A percentile compares a stretch with the other conserved stretches of the same genome.
phyloP scores from a whole-genome alignment of 2,113 vertebrate species.

The Lepus timidus region DNA sequence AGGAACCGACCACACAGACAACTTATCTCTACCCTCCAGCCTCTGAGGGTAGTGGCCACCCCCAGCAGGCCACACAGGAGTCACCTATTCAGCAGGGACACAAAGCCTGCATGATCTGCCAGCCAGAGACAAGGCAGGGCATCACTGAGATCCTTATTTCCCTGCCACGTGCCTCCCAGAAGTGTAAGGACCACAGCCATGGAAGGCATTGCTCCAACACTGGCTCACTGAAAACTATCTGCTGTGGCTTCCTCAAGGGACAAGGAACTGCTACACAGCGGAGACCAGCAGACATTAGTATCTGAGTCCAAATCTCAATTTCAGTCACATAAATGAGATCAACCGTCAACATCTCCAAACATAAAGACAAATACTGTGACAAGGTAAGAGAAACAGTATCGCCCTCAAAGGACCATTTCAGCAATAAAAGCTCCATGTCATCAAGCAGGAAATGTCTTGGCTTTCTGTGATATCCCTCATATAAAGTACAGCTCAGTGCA shows the following conservation, averaged over 20 bases:
- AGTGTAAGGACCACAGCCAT: too few species aligned
- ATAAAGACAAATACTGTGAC: background rate
- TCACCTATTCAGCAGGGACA: background rate
- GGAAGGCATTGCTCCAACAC: background rate
- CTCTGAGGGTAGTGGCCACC: background rate
- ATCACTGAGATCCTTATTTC: background rate
- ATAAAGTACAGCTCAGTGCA: constrained; percentile 19
- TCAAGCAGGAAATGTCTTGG: background rate
- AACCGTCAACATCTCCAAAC: background rate
- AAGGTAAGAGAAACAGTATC: constrained; percentile 7
- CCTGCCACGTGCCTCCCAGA: background rate
- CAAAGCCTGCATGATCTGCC: background rate
- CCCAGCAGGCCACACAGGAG: too few species aligned
- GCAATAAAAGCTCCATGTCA: constrained; percentile 21
- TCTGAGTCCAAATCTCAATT: constrained; percentile 21
- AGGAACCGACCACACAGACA: background rate
- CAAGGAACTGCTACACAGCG: background rate
- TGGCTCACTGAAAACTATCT: background rate
- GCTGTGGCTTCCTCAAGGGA: background rate
- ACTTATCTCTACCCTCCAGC: background rate
- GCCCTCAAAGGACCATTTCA: background rate
- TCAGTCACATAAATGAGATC: background rate
- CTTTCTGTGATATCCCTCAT: background rate
- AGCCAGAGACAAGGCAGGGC: background rate
- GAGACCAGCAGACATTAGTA: background rate